Conservation (phyloP, 2,888 invertebrate species). For the Didymodactylos carnosus region DNA sequence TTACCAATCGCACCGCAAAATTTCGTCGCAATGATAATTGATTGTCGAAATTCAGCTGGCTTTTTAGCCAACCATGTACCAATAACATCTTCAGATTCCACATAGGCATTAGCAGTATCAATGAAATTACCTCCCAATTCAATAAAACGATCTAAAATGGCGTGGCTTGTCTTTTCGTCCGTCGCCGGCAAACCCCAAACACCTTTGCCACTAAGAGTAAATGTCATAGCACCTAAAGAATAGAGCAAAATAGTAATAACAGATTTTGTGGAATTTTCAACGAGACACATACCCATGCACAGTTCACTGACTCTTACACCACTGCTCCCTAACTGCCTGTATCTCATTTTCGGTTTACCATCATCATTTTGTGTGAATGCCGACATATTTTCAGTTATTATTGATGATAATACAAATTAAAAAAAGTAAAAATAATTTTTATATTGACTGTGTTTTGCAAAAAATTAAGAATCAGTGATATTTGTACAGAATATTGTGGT, state of each 20-base stretch:
- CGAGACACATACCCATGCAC: too few relatives aligned
- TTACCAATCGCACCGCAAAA: too few relatives aligned
- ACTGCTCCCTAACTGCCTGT: not conserved
- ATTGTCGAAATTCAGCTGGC: too few relatives aligned
- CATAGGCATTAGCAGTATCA: slow-evolving; percentile 24
- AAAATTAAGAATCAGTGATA: too few relatives aligned
- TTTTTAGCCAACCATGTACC: slow-evolving; percentile 29
- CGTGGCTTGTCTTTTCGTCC: slow-evolving; percentile 19
- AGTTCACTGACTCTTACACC: not conserved
- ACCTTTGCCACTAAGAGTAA: not conserved
- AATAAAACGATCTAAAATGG: slow-evolving; percentile 23
- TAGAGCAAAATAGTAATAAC: not conserved
- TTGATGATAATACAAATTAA: too few relatives aligned
- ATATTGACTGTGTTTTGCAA: too few relatives aligned
- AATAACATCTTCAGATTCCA: slow-evolving; percentile 22
- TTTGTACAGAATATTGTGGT: too few relatives aligned
- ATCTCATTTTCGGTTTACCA: not conserved
- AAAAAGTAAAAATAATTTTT: too few relatives aligned
- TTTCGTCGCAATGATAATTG: too few relatives aligned
- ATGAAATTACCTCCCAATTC: slow-evolving; percentile 28
- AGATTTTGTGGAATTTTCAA: too few relatives aligned
- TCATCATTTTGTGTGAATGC: too few relatives aligned
- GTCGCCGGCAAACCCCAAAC: not conserved
- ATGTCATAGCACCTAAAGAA: not conserved
- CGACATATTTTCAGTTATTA: too few relatives aligned